Conservation (phyloP, 2,113 vertebrate species). For the Columbina picui region DNA sequence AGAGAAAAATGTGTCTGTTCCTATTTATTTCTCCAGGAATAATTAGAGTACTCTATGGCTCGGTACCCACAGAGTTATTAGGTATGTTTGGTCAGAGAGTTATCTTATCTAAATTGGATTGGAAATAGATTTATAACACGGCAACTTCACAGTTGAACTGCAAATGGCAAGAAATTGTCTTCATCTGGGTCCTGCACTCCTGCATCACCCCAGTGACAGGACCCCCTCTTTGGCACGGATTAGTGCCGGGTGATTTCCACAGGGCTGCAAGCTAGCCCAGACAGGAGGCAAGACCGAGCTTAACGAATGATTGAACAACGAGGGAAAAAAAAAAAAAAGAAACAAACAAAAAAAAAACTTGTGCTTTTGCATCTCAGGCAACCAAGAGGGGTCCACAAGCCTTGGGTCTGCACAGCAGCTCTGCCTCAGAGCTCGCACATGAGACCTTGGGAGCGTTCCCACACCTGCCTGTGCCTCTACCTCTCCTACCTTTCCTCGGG, state of each 20-base stretch:
- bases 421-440: neutral
- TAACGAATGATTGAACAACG: neutral
- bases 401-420: neutral
- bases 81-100: neutral
- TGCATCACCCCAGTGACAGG: constrained; percentile 2
- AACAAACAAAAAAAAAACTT: neutral
- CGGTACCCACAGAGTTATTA: constrained; percentile 2
- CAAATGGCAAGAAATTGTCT: constrained; percentile 48
- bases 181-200: neutral
- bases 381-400: neutral
- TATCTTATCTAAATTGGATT: constrained; percentile 52
- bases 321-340: too few relatives aligned
- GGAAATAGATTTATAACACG: constrained; percentile 26
- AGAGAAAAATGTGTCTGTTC: neutral
- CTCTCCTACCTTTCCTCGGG: neutral
- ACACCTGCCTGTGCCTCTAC: neutral
- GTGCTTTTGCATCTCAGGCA: neutral
- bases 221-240: neutral
- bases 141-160: constrained; percentile 17
- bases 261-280: neutral
- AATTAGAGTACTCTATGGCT: neutral
- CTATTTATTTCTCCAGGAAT: constrained; percentile 26
- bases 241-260: neutral
- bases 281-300: neutral
- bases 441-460: neutral